Evolutionary conservation across 2,797 vertebrate species (phyloP), one percentile per base, ranked within the genome.

Genomic region (Siniperca obscura): DNA sequence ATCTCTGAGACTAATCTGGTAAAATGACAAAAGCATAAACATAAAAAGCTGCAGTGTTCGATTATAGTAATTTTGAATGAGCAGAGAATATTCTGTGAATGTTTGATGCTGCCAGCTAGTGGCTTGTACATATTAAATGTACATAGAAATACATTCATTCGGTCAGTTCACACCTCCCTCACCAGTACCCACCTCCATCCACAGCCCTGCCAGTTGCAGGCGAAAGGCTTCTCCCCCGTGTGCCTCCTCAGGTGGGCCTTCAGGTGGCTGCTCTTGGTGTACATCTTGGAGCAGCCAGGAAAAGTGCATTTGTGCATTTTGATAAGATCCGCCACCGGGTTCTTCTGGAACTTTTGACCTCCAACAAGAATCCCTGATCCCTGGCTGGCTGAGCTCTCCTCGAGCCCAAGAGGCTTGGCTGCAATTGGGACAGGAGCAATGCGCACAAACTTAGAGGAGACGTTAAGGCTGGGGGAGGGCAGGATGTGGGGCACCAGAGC

Each of bases 301-400:
- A 98, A 98, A 94, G 96, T 96, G 90, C 98, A 99, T 94, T 98
- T 98, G 93, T 99, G 98, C 98, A 98, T 99, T 97, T 99, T 99
- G 91, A 98, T 97, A 69, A 98, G 97, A 96, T 99, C 98, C 0
- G 97, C 96, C 50, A 97, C 95, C 0, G 97, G 96, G 84, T 96
- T 98, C 95, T 98, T 98, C 93, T 96, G 96, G 92, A 98, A 97
- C 95, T 97, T 98, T 90, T 97, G 97, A 73, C 97, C 96, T 14
- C 96, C 96, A 0, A 96, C 81, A 55, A 98, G 94, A 86, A 97
- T 94, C 46, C 91, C 91, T 1, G 95, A 93, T 0, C 93, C 91
- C 52, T 96, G 94, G 62, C 95, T 93, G n/a, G 89, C 40, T 1
- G 83, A 40, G 16, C 52, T 34, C 38, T 95, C 95, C 52, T 93